Conservation (phyloP, 2,888 invertebrate species). For the Keiferia lycopersicella region DNA sequence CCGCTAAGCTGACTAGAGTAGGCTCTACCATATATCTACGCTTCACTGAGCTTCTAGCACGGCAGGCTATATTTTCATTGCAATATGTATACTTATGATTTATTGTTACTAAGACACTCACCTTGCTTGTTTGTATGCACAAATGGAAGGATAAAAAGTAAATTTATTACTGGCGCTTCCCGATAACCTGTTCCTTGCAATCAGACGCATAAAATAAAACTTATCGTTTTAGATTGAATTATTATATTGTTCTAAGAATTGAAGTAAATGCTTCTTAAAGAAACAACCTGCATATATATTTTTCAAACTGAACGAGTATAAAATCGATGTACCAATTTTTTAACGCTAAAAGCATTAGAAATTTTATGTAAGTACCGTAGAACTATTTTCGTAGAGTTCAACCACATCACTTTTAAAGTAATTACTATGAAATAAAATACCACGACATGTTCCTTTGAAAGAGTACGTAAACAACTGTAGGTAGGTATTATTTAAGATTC, state of each 20-base stretch:
- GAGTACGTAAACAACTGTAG: neutral
- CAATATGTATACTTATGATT: constrained; percentile 16
- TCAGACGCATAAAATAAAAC: neutral
- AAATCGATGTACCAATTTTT: too few species aligned
- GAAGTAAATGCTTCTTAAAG: too few species aligned
- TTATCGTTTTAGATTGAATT: neutral
- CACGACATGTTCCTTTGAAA: too few species aligned
- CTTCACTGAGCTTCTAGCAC: constrained; percentile 54
- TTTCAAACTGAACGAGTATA: too few species aligned
- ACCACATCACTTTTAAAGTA: neutral
- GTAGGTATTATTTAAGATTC: neutral
- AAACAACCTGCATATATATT: too few species aligned
- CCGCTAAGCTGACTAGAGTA: constrained; percentile 10
- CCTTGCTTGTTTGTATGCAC: constrained; percentile 18
- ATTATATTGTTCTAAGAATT: too few species aligned
- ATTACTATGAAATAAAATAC: too few species aligned
- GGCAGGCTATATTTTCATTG: constrained; percentile 37
- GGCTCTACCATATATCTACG: constrained; percentile 37
- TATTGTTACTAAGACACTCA: constrained; percentile 7
- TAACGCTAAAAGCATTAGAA: too few species aligned
- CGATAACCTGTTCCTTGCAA: neutral
- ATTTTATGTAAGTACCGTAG: too few species aligned
- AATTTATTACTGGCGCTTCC: neutral
- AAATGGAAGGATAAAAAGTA: constrained; percentile 15
- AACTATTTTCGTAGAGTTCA: too few species aligned